Conservation (phyloP, 2,888 invertebrate genomes). For the Diplazon laetatorius region DNA sequence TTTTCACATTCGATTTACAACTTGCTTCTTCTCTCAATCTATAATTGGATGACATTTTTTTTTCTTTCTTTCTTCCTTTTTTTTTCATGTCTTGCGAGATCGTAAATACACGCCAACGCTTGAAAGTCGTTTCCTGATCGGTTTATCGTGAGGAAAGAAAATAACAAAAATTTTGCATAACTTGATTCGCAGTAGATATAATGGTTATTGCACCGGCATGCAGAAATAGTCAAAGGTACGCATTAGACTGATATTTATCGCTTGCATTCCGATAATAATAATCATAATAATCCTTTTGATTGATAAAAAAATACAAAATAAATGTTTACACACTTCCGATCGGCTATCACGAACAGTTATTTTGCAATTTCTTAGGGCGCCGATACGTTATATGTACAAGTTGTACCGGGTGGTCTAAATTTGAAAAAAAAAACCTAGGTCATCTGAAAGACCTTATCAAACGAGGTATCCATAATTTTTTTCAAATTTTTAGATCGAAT, state of each 20-base stretch:
- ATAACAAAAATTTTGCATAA: constrained; percentile 56
- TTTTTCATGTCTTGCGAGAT: background rate
- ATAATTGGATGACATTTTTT: constrained; percentile 4
- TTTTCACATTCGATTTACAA: constrained; percentile 59
- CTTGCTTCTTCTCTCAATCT: constrained; percentile 35
- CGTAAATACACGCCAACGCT: constrained; percentile 22
- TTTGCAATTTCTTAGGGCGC: background rate
- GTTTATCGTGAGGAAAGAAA: constrained; percentile 28
- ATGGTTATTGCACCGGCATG: constrained; percentile 53
- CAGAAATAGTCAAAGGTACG: constrained; percentile 34
- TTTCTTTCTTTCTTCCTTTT: no score
- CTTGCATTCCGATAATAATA: constrained; percentile 7
- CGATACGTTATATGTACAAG: no score
- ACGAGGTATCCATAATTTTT: constrained; percentile 1
- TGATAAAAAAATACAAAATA: no score
- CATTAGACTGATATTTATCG: constrained; percentile 45
- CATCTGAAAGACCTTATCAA: no score
- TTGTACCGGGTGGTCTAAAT: no score
- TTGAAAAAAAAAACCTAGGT: no score
- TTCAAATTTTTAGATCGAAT: no score
- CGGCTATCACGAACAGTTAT: background rate
- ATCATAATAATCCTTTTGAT: background rate
- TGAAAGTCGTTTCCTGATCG: constrained; percentile 53
- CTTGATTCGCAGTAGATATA: constrained; percentile 45
- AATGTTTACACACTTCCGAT: background rate